A percentile compares a stretch with the other conserved stretches of the same genome.
phyloP scores from a whole-genome alignment of 1,140 invertebrate species.

The Drosophila elegans region DNA sequence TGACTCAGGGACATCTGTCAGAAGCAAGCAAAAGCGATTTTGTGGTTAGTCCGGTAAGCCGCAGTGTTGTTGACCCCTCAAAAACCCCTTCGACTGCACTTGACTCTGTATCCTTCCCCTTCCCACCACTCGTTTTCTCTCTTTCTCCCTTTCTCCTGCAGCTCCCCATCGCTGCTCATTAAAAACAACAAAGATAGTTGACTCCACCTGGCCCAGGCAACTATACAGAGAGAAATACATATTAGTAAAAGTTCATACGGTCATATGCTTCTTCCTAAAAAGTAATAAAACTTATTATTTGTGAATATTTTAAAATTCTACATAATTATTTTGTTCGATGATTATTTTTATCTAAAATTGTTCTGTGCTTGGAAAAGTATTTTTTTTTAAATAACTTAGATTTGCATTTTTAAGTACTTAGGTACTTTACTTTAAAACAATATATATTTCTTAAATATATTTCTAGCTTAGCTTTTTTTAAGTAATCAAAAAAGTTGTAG shows the following conservation, averaged over 20 bases:
- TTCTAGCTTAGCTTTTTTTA: too few species aligned
- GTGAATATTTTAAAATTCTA: too few species aligned
- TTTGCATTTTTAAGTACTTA: too few species aligned
- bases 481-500: too few species aligned
- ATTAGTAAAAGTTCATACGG: neutral
- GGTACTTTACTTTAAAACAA: too few species aligned
- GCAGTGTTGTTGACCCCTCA: conserved; percentile 45
- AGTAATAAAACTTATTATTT: too few species aligned
- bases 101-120: conserved; percentile 18
- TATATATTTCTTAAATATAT: too few species aligned
- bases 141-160: neutral
- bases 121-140: neutral
- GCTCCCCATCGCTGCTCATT: conserved; percentile 23
- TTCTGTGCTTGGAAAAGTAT: too few species aligned
- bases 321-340: too few species aligned
- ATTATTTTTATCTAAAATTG: too few species aligned
- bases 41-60: conserved; percentile 58
- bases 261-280: neutral
- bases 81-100: conserved; percentile 45
- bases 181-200: conserved; percentile 46
- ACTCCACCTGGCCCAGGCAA: conserved; percentile 13
- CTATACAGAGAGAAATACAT: neutral
- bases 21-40: conserved; percentile 52
- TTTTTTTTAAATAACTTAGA: too few species aligned
- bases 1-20: conserved; percentile 48